Evolutionary conservation across 2,113 vertebrate species (phyloP), one percentile per base, ranked within the genome.

Genomic region (Sprattus sprattus): DNA sequence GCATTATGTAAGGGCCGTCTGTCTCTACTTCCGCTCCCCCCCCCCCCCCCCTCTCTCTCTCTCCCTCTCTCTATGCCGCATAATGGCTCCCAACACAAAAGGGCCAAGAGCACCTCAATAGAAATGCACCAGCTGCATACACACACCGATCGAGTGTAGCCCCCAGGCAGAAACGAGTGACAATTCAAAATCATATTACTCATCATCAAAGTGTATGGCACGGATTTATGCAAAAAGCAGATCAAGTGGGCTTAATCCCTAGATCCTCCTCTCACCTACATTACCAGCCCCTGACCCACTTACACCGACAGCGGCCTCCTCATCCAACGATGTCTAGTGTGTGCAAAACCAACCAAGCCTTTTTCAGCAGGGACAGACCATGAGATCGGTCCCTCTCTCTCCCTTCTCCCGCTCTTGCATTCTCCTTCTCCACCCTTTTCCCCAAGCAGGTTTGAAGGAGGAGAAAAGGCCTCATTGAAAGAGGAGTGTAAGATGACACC

Each of bases 221-320:
- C 94, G 93, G 94, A 93, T 94, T 95, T 92, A 93, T 92, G 90
- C 92, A 92, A 90, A 78, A 92, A 92, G 92, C 93, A 95, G 94
- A 95, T 95, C 89, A 94, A 94, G 92, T 89, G 91, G 89, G 91
- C 93, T 94, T 93, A 95, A 94, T 95, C 94, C 92, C 84, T 89
- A 91, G 92, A 94, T 95, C 94, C 93, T 93, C 90, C 93, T 84
- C 90, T 94, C 94, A 95, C 93, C 94, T 93, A 94, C 94, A 95
- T 94, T 92, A 92, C 85, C 92, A 93, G 90, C 91, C 92, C 92
- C 92, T 95, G 95, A 95, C 94, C 93, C 94, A 94, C 91, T 93
- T 94, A 90, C 92, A 89, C 18, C 81, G 84, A 87, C 28, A 28
- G 88, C 85, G 86, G 90, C 28, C 71, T 78, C 28, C 71, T 78